A percentile compares a stretch with the other conserved stretches of the same genome.
phyloP scores from a whole-genome alignment of 2,797 vertebrate species.

The Mareca penelope region DNA sequence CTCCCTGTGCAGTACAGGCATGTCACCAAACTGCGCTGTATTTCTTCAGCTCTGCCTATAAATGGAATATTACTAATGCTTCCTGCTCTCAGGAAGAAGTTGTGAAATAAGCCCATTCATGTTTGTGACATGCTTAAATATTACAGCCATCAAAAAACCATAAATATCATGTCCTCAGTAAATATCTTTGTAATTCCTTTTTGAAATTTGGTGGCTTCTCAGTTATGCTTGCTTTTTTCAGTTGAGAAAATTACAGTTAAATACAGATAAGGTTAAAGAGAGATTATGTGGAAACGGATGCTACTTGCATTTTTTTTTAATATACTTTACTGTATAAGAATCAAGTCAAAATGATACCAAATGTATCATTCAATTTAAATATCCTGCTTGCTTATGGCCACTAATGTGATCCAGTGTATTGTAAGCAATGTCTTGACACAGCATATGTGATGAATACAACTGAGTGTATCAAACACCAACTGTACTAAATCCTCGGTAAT shows the following conservation, averaged over 20 bases:
- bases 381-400: constrained; percentile 37
- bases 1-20: rapidly evolving
- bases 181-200: constrained; percentile 16
- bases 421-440: constrained; percentile 64
- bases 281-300: constrained; percentile 54
- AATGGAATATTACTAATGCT: background rate
- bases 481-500: constrained; percentile 68
- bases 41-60: background rate
- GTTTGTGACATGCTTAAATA: constrained; percentile 44
- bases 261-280: constrained; percentile 47
- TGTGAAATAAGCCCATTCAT: constrained; percentile 32
- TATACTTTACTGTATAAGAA: constrained; percentile 54
- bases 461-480: constrained; percentile 56
- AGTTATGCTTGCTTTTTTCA: constrained; percentile 4
- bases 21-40: background rate
- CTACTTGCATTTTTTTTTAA: background rate
- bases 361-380: constrained; percentile 59
- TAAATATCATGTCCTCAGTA: constrained; percentile 12
- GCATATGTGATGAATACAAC: constrained; percentile 55
- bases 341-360: constrained; percentile 46
- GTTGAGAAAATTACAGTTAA: constrained; percentile 26
- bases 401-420: constrained; percentile 26
- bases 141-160: constrained; percentile 14
- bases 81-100: constrained; percentile 4
- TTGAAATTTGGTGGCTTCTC: constrained; percentile 25